phyloP scores from a whole-genome alignment of 1,140 invertebrate species.

The Ooceraea biroi region DNA sequence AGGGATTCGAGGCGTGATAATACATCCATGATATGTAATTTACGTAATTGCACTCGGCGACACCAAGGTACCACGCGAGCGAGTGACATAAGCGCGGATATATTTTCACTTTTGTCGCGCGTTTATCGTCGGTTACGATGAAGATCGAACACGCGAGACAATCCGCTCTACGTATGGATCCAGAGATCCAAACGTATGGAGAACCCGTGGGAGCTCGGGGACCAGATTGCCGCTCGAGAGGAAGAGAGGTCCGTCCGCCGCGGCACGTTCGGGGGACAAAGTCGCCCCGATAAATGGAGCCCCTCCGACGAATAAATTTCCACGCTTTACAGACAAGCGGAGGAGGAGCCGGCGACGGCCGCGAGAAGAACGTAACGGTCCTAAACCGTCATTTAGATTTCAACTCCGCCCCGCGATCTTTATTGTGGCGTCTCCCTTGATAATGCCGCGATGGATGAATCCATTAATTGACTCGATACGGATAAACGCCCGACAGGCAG shows the following conservation, averaged over 20 bases:
- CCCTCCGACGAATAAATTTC: slow-evolving; percentile 48
- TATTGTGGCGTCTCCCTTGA: slow-evolving; percentile 15
- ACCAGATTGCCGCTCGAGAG: neutral
- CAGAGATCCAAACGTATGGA: neutral
- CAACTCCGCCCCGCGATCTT: slow-evolving; percentile 13
- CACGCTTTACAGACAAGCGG: slow-evolving; percentile 20
- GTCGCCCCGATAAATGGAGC: slow-evolving; percentile 1
- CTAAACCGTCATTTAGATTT: slow-evolving; percentile 40
- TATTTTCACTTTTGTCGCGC: neutral
- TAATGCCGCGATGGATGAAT: slow-evolving; percentile 37
- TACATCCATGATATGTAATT: neutral
- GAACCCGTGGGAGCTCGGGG: too few species aligned
- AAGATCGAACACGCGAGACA: neutral
- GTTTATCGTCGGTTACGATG: neutral
- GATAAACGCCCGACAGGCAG: neutral
- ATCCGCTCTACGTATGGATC: neutral
- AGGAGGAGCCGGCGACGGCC: neutral
- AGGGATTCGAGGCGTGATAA: neutral
- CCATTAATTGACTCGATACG: slow-evolving; percentile 19
- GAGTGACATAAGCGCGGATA: neutral
- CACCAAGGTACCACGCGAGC: neutral
- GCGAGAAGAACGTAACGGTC: neutral
- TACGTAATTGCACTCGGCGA: neutral
- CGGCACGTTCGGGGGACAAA: neutral
- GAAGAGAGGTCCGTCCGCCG: neutral